phyloP scores from a whole-genome alignment of 2,888 invertebrate species.

The Prenolepis imparis region DNA sequence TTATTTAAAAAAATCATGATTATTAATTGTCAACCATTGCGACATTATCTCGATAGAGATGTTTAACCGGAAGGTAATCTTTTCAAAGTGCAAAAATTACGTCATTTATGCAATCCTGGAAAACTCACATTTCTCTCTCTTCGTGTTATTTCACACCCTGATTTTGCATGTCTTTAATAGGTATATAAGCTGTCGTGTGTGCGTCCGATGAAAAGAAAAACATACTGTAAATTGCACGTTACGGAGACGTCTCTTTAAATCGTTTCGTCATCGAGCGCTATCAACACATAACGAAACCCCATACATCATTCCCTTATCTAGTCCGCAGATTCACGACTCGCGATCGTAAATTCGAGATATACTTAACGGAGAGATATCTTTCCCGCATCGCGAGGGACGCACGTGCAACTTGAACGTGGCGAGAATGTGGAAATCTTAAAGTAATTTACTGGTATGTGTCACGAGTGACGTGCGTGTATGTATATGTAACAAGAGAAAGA shows the following conservation, averaged over 20 bases:
- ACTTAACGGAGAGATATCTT: constrained; percentile 48
- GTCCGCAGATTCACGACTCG: constrained; percentile 78
- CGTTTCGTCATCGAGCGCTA: constrained; percentile 62
- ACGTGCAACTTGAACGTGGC: constrained; percentile 55
- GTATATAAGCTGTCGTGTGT: not conserved
- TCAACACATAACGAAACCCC: constrained; percentile 67
- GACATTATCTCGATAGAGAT: not conserved
- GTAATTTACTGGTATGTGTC: not conserved
- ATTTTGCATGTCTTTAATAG: constrained; percentile 30
- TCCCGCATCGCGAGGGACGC: constrained; percentile 39
- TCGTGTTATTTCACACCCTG: not conserved
- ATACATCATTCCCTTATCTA: constrained; percentile 81
- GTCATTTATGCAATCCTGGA: not conserved
- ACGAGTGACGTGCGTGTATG: not conserved
- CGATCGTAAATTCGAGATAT: constrained; percentile 73
- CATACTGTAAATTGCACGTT: constrained; percentile 65
- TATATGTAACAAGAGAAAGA: not conserved
- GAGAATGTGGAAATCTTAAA: constrained; percentile 44
- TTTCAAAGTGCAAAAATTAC: constrained; percentile 2
- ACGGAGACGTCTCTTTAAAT: constrained; percentile 59
- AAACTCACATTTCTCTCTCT: not conserved
- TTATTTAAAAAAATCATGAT: not conserved
- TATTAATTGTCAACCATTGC: not conserved
- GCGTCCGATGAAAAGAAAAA: constrained; percentile 14
- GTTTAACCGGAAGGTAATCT: not conserved